Percentiles rank a stretch among this genome's conserved stretches.
Evolutionary conservation across 2,797 vertebrate species (phyloP).

Genomic region (Limnodromus scolopaceus): DNA sequence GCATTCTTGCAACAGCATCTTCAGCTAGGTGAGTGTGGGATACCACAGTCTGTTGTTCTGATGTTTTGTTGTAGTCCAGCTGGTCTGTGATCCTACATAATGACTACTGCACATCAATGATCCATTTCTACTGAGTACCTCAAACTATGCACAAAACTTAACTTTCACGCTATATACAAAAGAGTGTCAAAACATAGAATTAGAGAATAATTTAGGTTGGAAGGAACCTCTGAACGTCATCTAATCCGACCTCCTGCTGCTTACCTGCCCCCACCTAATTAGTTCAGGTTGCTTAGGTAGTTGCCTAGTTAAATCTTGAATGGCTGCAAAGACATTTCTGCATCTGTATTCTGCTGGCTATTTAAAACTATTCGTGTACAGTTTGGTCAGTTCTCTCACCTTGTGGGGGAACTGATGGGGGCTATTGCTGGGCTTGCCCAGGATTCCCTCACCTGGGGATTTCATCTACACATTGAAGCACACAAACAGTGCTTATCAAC

Average conservation of each 20-base stretch:
- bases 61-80: neutral
- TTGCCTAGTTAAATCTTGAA: neutral
- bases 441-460: neutral
- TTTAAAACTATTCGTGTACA: neutral
- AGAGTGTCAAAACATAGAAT: neutral
- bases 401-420: neutral
- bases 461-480: neutral
- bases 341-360: neutral
- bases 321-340: neutral
- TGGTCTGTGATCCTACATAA: neutral
- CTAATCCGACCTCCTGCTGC: neutral
- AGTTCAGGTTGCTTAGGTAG: neutral
- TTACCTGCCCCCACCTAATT: fast-evolving
- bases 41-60: neutral
- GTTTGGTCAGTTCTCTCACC: neutral
- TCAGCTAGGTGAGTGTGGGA: neutral
- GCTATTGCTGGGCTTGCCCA: neutral
- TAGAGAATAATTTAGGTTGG: neutral
- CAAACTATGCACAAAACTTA: neutral
- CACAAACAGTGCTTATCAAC: neutral
- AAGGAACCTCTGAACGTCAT: neutral
- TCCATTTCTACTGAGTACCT: neutral
- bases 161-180: neutral
- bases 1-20: neutral
- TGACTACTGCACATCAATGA: neutral